Base-by-base conservation (phyloP, 2,888 invertebrate species). In the Carabus problematicus region DNA sequence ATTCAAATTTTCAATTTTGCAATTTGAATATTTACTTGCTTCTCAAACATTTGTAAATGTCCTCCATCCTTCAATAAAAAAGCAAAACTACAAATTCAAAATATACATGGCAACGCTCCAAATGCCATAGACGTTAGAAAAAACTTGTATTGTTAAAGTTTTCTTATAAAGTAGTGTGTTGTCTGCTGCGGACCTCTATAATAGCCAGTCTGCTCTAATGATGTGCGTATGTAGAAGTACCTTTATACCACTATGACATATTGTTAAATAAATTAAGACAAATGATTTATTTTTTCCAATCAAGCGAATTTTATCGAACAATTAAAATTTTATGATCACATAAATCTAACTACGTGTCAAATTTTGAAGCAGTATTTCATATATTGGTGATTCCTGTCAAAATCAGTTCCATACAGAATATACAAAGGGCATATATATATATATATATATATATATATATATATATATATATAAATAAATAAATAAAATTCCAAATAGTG, bases 91-190 rank as follows among this genome's bases (percentile, higher is more conserved):
- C 47, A 59, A 43, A 56, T 16, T 59, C 49, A 66, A 49, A 47
- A 47, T 59, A 45, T 45, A 66, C 47, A 66, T 66, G 66, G 66
- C 66, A 66, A 11, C n/a, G 49, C 39, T 66, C 66, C 66, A 66
- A 45, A 52, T 39, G 47, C 59, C 59, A 49, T 58, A 59, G 59
- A 47, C 59, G 66, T 59, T 66, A 14, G 63, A 63, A 66, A 64
- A 66, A 66, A 59, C 59, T 47, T 45, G 66, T 66, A 66, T 66
- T 66, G 59, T 66, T 40, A 66, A 66, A 66, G 66, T 66, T 66
- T 52, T 66, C 66, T 59, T 59, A 18, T 16, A 66, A 66, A 39
- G 58, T 47, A 66, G 59, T 66, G 66, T 66, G 66, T 66, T 58
- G 58, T 43, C 47, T 47, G 9, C 12, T 3, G 49, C 45, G 58